Evolutionary conservation across 2,888 invertebrate genomes (phyloP), one percentile per base, ranked within the genome.

Genomic region (Erpobdella octoculata): DNA sequence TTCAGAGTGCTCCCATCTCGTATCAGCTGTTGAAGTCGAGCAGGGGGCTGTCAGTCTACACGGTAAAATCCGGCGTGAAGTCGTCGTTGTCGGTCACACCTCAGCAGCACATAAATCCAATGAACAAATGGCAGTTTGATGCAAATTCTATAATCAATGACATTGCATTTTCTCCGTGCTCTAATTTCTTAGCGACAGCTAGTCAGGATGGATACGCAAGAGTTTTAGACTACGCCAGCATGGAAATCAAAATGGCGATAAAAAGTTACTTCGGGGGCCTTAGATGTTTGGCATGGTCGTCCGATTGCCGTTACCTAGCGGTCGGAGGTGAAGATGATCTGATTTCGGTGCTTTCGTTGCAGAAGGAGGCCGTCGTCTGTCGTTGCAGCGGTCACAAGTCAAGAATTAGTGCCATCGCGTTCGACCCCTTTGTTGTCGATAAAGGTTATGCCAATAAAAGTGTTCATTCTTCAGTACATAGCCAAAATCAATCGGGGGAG

Each of bases 251-350:
- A 53, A 25, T 28, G 21, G 53, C 53, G 8, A 21, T 53, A 21
- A 53, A 28, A 53, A 53, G 53, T n/a, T 53, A 53, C 28, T 53
- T 53, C 28, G 53, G 53, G 28, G 53, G 53, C 21, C 53, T 53
- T 53, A 53, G 53, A 28, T 53, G 53, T 53, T 25, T 53, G 21
- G 21, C 53, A n/a, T 53, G 53, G 53, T 53, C 53, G 21, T 53
- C 53, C 5, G 53, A 53, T 28, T 25, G 53, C n/a, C 53, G 28
- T 53, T 53, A 53, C 15, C 21, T 53, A 2, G 53, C 53, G 1
- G 28, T 28, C 5, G 53, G 53, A 6, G 53, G 53, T n/a, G 53
- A 53, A 4, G 53, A 53, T 8, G 53, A 53, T n/a, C 21, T 53
- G 53, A 53, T 53, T 15, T 25, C 53, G 8, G 53, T 53, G n/a